A percentile compares a stretch with the other conserved stretches of the same genome.
Conservation (phyloP, 2,888 invertebrate species). For the Gari tellinella region DNA sequence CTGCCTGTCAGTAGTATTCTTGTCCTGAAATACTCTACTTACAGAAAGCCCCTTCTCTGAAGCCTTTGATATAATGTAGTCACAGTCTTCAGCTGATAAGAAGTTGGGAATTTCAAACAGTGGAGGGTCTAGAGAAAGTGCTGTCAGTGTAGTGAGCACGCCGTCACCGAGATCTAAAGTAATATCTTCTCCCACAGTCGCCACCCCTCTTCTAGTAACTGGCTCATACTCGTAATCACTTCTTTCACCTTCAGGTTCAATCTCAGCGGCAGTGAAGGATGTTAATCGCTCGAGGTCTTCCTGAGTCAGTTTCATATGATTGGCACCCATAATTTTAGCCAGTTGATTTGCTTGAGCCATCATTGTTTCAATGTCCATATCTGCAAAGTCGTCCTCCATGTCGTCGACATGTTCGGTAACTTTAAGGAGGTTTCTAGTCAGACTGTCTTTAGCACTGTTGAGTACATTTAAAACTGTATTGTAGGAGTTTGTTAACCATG, state of each 20-base stretch:
- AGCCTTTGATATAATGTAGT: conserved; percentile 30
- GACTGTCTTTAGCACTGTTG: too few species aligned
- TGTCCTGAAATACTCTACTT: conserved; percentile 21
- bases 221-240: conserved; percentile 26
- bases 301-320: too few species aligned
- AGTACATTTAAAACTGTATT: too few species aligned
- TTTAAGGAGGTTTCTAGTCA: too few species aligned
- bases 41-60: conserved; percentile 11
- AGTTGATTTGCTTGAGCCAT: neutral
- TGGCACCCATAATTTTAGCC: neutral
- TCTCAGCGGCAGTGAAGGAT: neutral
- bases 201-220: conserved; percentile 16
- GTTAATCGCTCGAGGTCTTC: neutral
- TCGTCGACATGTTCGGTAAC: too few species aligned
- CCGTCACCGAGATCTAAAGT: conserved; percentile 16
- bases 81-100: conserved; percentile 31
- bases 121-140: conserved; percentile 25
- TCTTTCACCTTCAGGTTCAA: neutral
- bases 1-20: neutral
- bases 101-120: conserved; percentile 48
- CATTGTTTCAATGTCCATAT: neutral
- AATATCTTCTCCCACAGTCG: conserved; percentile 23
- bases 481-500: too few species aligned
- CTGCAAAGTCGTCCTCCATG: too few species aligned
- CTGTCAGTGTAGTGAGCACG: conserved; percentile 9